phyloP scores from a whole-genome alignment of 2,888 invertebrate genomes.

The Prosapia bicincta region DNA sequence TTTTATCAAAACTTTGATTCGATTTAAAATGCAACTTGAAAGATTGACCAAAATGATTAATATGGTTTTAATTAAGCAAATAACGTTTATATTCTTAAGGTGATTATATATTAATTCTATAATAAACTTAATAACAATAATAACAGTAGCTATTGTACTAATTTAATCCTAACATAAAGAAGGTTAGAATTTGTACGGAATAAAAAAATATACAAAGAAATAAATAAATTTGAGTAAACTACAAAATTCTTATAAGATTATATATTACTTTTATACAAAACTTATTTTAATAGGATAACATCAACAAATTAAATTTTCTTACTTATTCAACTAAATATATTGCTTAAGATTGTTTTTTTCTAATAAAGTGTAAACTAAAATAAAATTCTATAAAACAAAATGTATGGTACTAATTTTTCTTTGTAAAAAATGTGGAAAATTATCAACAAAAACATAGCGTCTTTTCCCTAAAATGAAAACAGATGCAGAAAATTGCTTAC shows the following conservation, averaged over 20 bases:
- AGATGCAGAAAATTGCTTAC: too few relatives aligned
- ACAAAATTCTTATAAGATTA: neutral
- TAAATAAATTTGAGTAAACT: neutral
- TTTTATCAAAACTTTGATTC: too few relatives aligned
- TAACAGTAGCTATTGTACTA: neutral
- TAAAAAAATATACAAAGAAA: constrained; percentile 1
- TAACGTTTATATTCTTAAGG: neutral
- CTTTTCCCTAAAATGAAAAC: too few relatives aligned
- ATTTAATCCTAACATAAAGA: neutral
- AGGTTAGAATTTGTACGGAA: neutral
- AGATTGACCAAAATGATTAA: too few relatives aligned
- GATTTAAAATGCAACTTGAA: too few relatives aligned
- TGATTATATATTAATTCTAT: neutral
- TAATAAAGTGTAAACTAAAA: neutral
- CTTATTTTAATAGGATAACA: neutral
- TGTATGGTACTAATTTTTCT: neutral
- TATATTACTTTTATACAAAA: neutral
- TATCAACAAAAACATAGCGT: neutral
- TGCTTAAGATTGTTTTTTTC: neutral
- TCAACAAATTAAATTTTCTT: neutral
- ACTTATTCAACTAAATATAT: neutral
- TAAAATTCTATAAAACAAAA: neutral
- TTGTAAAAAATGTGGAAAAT: neutral
- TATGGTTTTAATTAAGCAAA: too few relatives aligned
- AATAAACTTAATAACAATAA: constrained; percentile 2